Base-by-base conservation (phyloP, 2,888 invertebrate species). In the Chrysolina americana region DNA sequence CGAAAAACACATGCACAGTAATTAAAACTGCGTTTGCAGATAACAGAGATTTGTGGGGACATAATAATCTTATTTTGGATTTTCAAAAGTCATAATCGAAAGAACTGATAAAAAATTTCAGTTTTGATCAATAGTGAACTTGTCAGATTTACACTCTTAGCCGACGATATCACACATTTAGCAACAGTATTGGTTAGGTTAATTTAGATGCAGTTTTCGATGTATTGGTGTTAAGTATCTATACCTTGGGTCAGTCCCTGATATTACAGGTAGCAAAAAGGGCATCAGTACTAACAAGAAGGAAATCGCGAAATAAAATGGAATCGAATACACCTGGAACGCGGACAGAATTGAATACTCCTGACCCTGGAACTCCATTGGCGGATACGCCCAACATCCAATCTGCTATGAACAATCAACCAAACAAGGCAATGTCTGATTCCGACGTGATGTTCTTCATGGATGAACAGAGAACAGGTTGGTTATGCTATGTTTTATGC, bases 201-300 rank as follows among this genome's bases (percentile, higher is more conserved):
- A 86, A 85, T 85, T 86, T 86, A 87, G 86, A 87, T 84, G 85
- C 87, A 86, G 86, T 88, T 86, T 87, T 88, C 83, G 86, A 83
- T 87, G 87, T 87, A 85, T 87, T 82, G 87, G 86, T 87, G 88
- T 88, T 87, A 86, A 87, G 87, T 87, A 83, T 85, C 85, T 86
- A 85, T 86, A 84, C 85, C 86, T 87, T 87, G 90, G 90, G 90
- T 90, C 91, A 92, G 92, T 92, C 92, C 90, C 90, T 92, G 86
- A 92, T 92, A 89, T 91, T 91, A 85, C 92, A 93, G 92, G 93
- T 93, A 84, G 93, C 93, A 77, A 93, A 94, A 86, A 92, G 93
- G 85, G 93, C 94, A 78, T 93, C 93, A 82, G 92, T 94, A 79
- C 89, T 94, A 81, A 93, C 93, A 86, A 89, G 94, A 76, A 89